Evolutionary conservation across 2,797 vertebrate species (phyloP), one percentile per base, ranked within the genome.

Genomic region (Anniella stebbinsi): DNA sequence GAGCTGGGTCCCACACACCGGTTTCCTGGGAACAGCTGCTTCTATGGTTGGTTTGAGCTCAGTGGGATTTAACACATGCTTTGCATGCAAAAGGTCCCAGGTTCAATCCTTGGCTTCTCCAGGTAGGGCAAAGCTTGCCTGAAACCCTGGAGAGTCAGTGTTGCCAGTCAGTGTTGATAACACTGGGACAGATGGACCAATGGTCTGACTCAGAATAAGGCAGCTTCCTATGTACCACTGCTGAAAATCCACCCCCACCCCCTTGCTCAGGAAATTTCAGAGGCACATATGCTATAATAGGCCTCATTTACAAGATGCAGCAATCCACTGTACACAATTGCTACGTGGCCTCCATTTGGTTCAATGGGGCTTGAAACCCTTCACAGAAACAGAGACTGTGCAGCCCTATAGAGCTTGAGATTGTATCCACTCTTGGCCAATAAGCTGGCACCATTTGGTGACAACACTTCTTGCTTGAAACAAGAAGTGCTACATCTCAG

Each of bases 221-320:
- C 6, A 45, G 45, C 45, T 45, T 45, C 45, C 45, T 45, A 45
- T 45, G 45, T 45, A 45, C 45, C 28, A 48, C 5, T 36, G n/a
- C 76, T 54, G 38, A 45, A 80, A 72, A 60, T 38, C 17, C 87
- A 73, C 30, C 28, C 3, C 11, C 48, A 38, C 51, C 12, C 9
- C 51, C n/a, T n/a, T 38, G 51, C 1, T 28, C 28, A 23, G 33
- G 9, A 60, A 11, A 72, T 81, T n/a, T 54, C 60, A 67, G n/a
- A 41, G 63, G 28, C 57, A 41, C n/a, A 87, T 8, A 54, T 54
- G 45, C 25, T 45, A 57, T 73, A 36, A 91, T 2, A 69, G 89
- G 69, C 91, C 48, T 90, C 92, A 85, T 89, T 88, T 90, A 80
- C 4, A 90, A 87, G 45, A 87, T 63, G 89, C 66, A 92, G 70